Evolutionary conservation across 2,888 invertebrate species (phyloP), one percentile per base, ranked within the genome.

Genomic region (Buathra laborator): DNA sequence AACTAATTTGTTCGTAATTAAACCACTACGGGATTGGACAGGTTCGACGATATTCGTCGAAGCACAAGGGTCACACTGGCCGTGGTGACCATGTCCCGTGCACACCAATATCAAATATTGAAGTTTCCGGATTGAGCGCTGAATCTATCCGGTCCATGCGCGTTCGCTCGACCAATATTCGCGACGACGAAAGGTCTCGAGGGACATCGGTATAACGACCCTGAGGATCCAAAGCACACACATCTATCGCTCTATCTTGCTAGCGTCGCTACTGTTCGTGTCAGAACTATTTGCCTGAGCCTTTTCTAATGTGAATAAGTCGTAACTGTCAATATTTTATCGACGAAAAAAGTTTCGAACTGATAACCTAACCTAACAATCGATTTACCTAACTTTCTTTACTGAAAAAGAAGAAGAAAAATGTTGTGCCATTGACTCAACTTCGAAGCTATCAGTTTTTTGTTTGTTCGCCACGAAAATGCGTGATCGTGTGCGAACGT

Each of bases 1-100:
- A 89, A 85, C 85, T 72, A 89, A 90, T 89, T 90, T 89, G 86
- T 86, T 84, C 87, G 85, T 89, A 89, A 89, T 89, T 90, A 86
- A 87, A 85, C 84, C 44, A 19, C 77, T 70, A 75, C 83, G 84
- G 81, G 66, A 76, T 51, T 16, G 29, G 29, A 14, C 16, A 43
- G 70, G 46, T 64, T 56, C 44, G 46, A 46, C 56, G 71, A 48
- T 44, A 46, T 64, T 43, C 66, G 19, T 14, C 75, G 46, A 46
- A 32, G 72, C 24, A 19, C 24, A 43, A 66, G 67, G 32, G 51
- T 19, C 51, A 59, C 24, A n/a, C 51, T 51, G 37, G 19, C 51
- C 62, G 19, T 19, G 59, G 59, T 59, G 64, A 84, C 48, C 76
- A 71, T 48, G 66, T 81, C 68, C 67, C 48, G 53, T 14, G 43